Conservation (phyloP, 2,113 vertebrate genomes). For the Sialia sialis region DNA sequence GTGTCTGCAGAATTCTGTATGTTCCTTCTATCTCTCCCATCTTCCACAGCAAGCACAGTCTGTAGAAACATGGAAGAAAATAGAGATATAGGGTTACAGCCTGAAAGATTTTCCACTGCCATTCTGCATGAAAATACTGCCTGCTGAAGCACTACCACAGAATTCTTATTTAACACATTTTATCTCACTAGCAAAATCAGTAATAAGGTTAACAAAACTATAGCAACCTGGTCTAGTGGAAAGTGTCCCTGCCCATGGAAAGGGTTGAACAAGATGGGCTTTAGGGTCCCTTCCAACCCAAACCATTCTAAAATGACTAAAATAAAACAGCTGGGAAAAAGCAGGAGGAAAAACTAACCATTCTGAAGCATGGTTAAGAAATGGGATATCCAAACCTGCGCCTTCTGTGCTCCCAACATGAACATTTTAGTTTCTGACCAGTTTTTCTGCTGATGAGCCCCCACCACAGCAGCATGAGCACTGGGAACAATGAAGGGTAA, state of each 20-base stretch:
- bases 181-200: background rate
- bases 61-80: background rate
- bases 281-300: background rate
- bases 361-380: background rate
- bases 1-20: conserved; percentile 85
- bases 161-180: background rate
- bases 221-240: background rate
- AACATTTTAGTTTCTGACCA: background rate
- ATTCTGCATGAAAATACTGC: background rate
- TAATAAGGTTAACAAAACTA: background rate
- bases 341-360: background rate
- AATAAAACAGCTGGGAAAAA: background rate
- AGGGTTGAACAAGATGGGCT: background rate
- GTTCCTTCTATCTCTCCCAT: conserved; percentile 96
- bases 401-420: background rate
- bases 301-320: background rate
- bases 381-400: background rate
- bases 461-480: background rate
- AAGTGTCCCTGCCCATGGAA: background rate
- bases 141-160: background rate
- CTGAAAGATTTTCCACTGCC: background rate
- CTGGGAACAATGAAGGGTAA: background rate
- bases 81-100: background rate
- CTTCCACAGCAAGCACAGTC: conserved; percentile 41
- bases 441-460: background rate